Base-by-base conservation (phyloP, 1,140 invertebrate genomes). In the Saccostrea glomerata region DNA sequence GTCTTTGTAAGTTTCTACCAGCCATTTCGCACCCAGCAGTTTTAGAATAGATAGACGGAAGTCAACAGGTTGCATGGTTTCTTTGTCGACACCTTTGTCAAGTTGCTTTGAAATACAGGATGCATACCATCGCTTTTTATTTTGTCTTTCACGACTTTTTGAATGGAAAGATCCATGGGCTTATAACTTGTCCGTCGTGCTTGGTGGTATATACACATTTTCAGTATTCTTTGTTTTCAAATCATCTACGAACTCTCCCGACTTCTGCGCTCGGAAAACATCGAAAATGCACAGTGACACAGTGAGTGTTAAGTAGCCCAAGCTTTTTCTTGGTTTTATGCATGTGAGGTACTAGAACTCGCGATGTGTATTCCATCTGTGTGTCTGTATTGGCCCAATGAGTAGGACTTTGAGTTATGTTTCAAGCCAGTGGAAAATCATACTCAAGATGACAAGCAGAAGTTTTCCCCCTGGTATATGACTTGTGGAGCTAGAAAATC, bases 11-110 rank as follows among this genome's bases (percentile, higher is more conserved):
- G 77, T 63, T 54, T 87, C n/a, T 12, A 83, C 66, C 58, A 87
- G 73, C 73, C 86, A 87, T 11, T 87, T 56, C 6, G 77, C 86
- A 6, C 73, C 86, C n/a, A 87, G n/a, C 9, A 77, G 86, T n/a
- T 87, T 83, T 23, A 87, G 20, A 47, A 83, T 83, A 20, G 86
- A 87, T 13, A 87, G n/a, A 30, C 77, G 73, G 3, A 87, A 56
- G 77, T 87, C 86, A 58, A 83, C 54, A 36, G 77, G 77, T 60
- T 58, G 3, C 23, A 82, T 47, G 11, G 58, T 54, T 36, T 82
- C 54, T 30, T 17, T 13, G n/a, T 58, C n/a, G 4, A 17, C 15
- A 25, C 86, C 86, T n/a, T 83, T 83, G 30, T 87, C 77, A 2
- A 87, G 20, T 40, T 87, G 86, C 56, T 87, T 83, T n/a, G 40